Evolutionary conservation across 92 coral and sea anemone genomes (phyloP).

Genomic region (Parazoanthus atlanticus): DNA sequence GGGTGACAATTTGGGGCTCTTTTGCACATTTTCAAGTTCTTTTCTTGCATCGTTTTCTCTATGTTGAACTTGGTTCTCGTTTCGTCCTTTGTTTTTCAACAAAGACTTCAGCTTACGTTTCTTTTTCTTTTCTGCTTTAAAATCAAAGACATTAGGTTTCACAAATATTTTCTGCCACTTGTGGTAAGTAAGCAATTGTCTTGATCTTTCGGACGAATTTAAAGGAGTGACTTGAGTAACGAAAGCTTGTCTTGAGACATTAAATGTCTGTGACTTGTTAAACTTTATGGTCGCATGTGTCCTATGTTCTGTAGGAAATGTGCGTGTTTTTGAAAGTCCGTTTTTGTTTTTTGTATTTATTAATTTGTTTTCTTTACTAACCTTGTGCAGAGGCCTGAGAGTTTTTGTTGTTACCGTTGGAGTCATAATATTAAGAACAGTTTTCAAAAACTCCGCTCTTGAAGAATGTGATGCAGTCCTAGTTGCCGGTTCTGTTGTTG

Average conservation of each 20-base stretch:
- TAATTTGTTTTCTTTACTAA: not conserved
- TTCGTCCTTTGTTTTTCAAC: not conserved
- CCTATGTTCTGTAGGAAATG: not conserved
- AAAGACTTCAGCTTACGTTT: not conserved
- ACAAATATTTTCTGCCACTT: not conserved
- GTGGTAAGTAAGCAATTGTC: not conserved
- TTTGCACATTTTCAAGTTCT: not conserved
- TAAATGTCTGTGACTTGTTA: not conserved
- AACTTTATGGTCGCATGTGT: not conserved
- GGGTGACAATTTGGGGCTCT: not conserved
- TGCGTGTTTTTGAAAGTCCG: not conserved
- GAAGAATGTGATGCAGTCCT: not conserved
- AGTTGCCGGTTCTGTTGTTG: not conserved
- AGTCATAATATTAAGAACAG: constrained; percentile 27
- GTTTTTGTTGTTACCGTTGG: constrained; percentile 8
- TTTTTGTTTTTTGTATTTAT: not conserved
- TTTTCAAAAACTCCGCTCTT: constrained; percentile 11
- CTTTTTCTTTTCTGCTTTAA: not conserved
- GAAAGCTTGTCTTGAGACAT: not conserved
- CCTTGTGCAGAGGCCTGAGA: not conserved
- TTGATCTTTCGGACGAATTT: not conserved
- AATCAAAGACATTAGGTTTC: not conserved
- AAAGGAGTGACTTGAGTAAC: not conserved
- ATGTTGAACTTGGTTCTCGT: not conserved
- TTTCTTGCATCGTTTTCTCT: not conserved